Base-by-base conservation (phyloP, 2,797 vertebrate species). In the Oryzias dopingdopingensis region DNA sequence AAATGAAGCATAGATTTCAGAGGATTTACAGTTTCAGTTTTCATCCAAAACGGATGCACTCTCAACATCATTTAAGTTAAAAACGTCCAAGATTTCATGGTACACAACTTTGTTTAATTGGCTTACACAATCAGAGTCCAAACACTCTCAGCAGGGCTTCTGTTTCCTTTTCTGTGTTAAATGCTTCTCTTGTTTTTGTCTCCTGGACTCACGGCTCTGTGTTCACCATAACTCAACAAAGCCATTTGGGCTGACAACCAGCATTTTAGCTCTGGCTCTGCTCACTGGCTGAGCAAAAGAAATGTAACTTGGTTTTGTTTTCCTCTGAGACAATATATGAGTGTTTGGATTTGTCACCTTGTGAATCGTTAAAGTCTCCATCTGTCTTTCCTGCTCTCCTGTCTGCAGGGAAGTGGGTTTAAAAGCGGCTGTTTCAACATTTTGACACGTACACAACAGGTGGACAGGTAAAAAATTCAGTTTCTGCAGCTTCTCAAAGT, bases 81-180 rank as follows among this genome's bases (percentile, higher is more conserved):
- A 49, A 64, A 56, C 18, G 41, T 59, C 47, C 61, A 65, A 65
- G 65, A 51, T 61, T 59, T n/a, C 52, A 60, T 14, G 44, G 57
- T 70, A 62, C 70, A 66, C 76, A 63, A 57, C 48, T 78, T 63
- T 47, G 66, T 78, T 82, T 75, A 87, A 86, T 87, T 83, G 72
- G 86, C 72, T 77, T 76, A 76, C 24, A 52, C 46, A 59, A 70
- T 70, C 52, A 37, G 32, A 37, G 32, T 10, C 32, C 32, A 37
- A 37, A 37, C 32, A 12, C 32, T 37, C 32, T 37, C 32, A 37
- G 32, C 8, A 37, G 32, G 32, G 32, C 10, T 12, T 37, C 12
- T 4, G 32, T 12, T 37, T 37, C 32, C 32, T 37, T 12, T 37
- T 12, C 65, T 61, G 37, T 70, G 42, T 72, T 70, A 69, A 69